phyloP scores from a whole-genome alignment of 2,113 vertebrate species.

The Pongo abelii region DNA sequence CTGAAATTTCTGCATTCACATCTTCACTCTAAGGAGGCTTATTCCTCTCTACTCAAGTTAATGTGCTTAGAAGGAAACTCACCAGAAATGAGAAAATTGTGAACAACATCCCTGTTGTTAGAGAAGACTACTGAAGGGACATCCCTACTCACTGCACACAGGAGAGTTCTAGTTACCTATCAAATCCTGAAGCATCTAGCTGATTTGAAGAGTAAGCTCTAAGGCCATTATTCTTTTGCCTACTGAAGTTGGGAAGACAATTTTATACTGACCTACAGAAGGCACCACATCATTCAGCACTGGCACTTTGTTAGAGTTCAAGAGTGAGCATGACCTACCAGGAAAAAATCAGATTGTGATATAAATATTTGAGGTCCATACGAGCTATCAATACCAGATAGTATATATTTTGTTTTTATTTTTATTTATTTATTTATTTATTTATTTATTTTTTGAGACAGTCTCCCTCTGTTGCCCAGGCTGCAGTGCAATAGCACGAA shows the following conservation, averaged over 20 bases:
- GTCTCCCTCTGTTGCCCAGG: too few species aligned
- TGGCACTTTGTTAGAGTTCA: not conserved
- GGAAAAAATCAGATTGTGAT: not conserved
- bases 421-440: too few species aligned
- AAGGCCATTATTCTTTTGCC: not conserved
- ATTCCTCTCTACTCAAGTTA: not conserved
- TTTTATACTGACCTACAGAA: not conserved
- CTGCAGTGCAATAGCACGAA: too few species aligned
- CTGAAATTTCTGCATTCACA: not conserved
- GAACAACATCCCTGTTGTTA: not conserved
- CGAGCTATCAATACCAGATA: not conserved
- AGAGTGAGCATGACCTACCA: not conserved
- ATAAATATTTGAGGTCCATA: not conserved
- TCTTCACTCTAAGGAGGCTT: not conserved
- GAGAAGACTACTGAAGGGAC: not conserved
- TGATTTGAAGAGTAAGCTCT: not conserved
- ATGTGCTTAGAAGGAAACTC: not conserved
- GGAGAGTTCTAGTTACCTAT: not conserved
- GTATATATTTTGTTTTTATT: not conserved
- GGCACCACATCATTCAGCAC: accelerated
- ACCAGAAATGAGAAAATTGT: not conserved
- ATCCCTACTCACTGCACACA: not conserved
- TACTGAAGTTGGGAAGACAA: not conserved
- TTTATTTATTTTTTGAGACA: too few species aligned
- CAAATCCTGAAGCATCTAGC: not conserved